Evolutionary conservation across 2,888 invertebrate genomes (phyloP).

Genomic region (Oligia strigilis): DNA sequence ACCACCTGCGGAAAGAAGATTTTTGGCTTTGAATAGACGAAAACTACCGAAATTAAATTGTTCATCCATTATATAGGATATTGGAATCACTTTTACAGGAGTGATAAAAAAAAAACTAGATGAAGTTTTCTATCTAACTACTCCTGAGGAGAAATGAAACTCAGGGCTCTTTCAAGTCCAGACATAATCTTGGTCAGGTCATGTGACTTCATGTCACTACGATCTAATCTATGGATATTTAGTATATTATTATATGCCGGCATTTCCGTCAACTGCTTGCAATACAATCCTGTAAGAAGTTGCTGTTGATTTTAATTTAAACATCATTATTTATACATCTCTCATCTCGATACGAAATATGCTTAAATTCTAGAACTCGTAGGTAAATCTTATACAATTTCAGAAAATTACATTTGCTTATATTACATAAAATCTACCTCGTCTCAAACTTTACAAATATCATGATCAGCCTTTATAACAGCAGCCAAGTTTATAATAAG

Average conservation of each 20-base stretch:
- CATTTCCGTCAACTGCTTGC: neutral
- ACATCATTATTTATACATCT: neutral
- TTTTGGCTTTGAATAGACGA: neutral
- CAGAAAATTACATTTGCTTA: slow-evolving; percentile 9
- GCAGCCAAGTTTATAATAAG: slow-evolving; percentile 27
- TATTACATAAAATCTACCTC: slow-evolving; percentile 31
- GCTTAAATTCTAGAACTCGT: neutral
- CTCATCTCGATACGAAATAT: neutral
- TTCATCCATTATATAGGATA: neutral
- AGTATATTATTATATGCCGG: neutral
- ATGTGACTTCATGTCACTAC: neutral
- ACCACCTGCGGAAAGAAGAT: slow-evolving; percentile 92
- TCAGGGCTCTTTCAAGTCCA: neutral
- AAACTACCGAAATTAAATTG: neutral
- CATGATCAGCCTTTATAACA: neutral
- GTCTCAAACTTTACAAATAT: slow-evolving; percentile 42
- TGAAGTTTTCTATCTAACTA: neutral
- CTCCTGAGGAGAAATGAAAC: neutral
- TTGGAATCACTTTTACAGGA: neutral
- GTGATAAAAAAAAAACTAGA: neutral
- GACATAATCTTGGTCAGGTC: neutral
- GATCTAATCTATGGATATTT: neutral
- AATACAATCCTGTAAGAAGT: neutral
- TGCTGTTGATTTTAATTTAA: neutral
- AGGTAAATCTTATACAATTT: neutral